phyloP scores from a whole-genome alignment of 2,113 vertebrate species.

The Xiphophorus hellerii region DNA sequence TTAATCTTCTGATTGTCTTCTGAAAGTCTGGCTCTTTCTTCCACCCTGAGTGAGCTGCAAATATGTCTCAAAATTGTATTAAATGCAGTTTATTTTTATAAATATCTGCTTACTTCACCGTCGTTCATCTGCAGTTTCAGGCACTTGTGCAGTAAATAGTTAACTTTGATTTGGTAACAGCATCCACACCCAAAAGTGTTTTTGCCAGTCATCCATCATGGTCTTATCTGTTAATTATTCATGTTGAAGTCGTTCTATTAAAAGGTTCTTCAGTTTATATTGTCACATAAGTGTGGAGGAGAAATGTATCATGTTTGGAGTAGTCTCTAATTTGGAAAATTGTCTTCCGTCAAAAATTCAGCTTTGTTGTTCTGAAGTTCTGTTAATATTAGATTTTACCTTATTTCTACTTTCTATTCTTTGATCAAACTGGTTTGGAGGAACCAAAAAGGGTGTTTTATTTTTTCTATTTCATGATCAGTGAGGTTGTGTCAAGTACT shows the following conservation, averaged over 20 bases:
- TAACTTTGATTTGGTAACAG: not conserved
- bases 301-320: not conserved
- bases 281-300: slow-evolving; percentile 23
- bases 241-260: slow-evolving; percentile 25
- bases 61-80: not conserved
- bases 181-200: not conserved
- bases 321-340: too few relatives aligned
- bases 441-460: not conserved
- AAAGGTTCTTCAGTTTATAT: slow-evolving; percentile 17
- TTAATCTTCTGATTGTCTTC: not conserved
- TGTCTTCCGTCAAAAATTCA: not conserved
- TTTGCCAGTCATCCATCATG: not conserved
- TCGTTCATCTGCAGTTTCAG: not conserved
- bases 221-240: slow-evolving; percentile 4
- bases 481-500: not conserved
- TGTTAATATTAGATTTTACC: too few relatives aligned
- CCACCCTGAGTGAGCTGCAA: not conserved
- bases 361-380: not conserved
- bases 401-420: too few relatives aligned
- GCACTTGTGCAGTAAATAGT: not conserved
- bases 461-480: too few relatives aligned
- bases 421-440: too few relatives aligned
- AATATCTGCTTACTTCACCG: not conserved
- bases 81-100: not conserved
- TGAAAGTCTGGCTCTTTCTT: not conserved